Evolutionary conservation across 2,113 vertebrate genomes (phyloP).

Genomic region (Anseranas semipalmata): DNA sequence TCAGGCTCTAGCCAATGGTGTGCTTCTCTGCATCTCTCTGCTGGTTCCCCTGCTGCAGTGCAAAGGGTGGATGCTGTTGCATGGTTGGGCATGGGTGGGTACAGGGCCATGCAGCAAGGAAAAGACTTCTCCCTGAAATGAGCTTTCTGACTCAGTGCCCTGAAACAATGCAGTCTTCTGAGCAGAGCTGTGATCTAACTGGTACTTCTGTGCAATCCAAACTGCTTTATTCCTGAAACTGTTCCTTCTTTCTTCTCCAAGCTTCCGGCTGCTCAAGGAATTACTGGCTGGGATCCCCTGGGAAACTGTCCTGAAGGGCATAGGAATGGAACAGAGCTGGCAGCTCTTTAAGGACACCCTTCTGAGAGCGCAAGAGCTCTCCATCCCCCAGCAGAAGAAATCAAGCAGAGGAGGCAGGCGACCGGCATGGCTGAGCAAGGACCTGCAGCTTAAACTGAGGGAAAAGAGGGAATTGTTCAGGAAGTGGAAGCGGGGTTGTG

Average conservation of each 20-base stretch:
- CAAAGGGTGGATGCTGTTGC: neutral
- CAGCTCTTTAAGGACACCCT: too few species aligned
- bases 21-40: neutral
- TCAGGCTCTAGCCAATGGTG: neutral
- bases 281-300: too few species aligned
- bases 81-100: neutral
- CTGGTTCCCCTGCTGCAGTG: neutral
- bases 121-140: neutral
- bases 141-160: neutral
- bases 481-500: too few species aligned
- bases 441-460: too few species aligned
- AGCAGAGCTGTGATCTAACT: neutral
- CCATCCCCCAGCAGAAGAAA: too few species aligned
- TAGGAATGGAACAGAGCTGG: too few species aligned
- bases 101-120: neutral
- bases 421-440: too few species aligned
- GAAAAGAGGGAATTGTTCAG: too few species aligned
- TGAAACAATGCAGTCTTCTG: neutral
- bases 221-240: neutral
- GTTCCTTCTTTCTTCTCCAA: neutral
- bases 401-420: too few species aligned
- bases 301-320: too few species aligned
- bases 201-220: neutral
- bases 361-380: too few species aligned
- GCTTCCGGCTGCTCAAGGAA: too few species aligned